Evolutionary conservation across 2,888 invertebrate species (phyloP).

Genomic region (Drosophila mulleri): DNA sequence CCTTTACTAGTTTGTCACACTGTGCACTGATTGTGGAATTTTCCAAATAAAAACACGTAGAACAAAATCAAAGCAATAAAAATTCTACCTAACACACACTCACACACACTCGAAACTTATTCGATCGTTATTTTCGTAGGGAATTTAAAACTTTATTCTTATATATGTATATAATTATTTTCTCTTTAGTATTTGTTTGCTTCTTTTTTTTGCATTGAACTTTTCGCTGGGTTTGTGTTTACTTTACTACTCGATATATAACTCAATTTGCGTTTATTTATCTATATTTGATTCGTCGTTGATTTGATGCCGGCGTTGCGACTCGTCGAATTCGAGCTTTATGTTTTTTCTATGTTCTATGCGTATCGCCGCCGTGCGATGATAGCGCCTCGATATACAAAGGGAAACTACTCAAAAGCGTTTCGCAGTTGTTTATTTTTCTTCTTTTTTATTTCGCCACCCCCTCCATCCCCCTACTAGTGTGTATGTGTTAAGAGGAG

Average conservation of each 20-base stretch:
- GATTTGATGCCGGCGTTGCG: slow-evolving; percentile 20
- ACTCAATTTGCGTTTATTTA: not conserved
- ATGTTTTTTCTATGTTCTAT: slow-evolving; percentile 25
- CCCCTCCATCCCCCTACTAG: not conserved
- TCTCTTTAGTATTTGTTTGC: not conserved
- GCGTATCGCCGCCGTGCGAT: slow-evolving; percentile 56
- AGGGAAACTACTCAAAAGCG: slow-evolving; percentile 63
- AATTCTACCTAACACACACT: not conserved
- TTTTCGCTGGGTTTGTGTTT: not conserved
- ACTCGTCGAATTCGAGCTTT: slow-evolving; percentile 21
- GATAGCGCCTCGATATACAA: slow-evolving; percentile 69
- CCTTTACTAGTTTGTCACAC: slow-evolving; percentile 10
- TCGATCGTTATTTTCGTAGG: slow-evolving; percentile 24
- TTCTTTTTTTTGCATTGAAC: too few relatives aligned
- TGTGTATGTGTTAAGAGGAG: slow-evolving; percentile 2
- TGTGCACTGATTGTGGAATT: slow-evolving; percentile 17
- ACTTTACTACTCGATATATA: slow-evolving; percentile 3
- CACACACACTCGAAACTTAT: slow-evolving; percentile 1
- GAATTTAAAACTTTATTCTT: not conserved
- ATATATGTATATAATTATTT: not conserved
- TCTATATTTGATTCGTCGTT: slow-evolving; percentile 30
- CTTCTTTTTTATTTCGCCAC: not conserved
- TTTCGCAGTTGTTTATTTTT: slow-evolving; percentile 18
- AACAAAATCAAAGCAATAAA: not conserved
- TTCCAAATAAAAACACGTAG: slow-evolving; percentile 3